These are phyloP conservation scores for Heterodera carotae DNA, from an alignment of 1,140 invertebrate genomes.

Conservation along the genomic window DNA sequence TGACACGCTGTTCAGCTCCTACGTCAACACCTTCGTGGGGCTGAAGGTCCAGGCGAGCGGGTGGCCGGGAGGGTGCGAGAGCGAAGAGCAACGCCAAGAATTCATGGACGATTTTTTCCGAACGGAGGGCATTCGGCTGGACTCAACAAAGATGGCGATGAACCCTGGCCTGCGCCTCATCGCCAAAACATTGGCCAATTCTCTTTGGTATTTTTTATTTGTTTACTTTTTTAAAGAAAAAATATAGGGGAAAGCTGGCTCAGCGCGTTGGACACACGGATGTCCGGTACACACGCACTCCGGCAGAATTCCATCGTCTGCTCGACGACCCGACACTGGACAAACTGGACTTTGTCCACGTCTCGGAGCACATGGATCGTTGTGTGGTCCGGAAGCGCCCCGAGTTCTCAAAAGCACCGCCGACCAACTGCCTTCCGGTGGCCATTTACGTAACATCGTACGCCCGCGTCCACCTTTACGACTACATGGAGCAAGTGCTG, in stretches of 20 bases:
- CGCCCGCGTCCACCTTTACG: slow-evolving; percentile 8
- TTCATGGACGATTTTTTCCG: not conserved
- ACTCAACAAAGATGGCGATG: not conserved
- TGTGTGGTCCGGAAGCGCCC: not conserved
- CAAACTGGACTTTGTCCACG: slow-evolving; percentile 8
- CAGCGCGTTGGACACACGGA: slow-evolving; percentile 5
- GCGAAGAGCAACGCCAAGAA: not conserved
- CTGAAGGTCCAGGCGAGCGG: not conserved
- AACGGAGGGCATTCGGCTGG: not conserved
- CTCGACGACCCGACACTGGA: not conserved
- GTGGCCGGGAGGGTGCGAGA: not conserved
- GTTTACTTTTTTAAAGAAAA: not conserved
- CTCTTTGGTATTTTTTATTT: not conserved
- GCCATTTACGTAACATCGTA: slow-evolving; percentile 1
- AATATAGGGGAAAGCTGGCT: not conserved
- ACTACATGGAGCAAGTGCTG: slow-evolving; percentile 10
- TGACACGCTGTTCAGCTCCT: not conserved
- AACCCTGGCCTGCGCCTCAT: not conserved
- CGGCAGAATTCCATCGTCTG: not conserved
- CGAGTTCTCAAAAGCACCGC: slow-evolving; percentile 6
- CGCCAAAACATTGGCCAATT: not conserved
- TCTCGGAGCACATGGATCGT: not conserved
- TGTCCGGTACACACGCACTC: not conserved
- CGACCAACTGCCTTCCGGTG: slow-evolving; percentile 8
- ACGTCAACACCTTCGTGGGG: no score